Evolutionary conservation across 2,797 vertebrate species (phyloP), one percentile per base, ranked within the genome.

Genomic region (Onychomys arenicola): DNA sequence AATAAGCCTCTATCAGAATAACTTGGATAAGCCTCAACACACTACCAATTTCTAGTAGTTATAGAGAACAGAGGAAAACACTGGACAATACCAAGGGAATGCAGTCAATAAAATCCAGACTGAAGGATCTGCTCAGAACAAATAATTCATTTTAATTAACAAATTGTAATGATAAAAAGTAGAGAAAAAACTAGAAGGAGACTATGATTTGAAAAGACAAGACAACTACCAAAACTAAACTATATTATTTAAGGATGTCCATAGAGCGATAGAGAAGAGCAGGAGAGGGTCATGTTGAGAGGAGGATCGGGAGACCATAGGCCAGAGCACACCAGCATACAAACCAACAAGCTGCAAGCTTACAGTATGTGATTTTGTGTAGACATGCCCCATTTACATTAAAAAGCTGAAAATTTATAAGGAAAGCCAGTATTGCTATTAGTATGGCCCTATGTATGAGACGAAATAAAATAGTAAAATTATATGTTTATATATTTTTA

Each of bases 101-200:
- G 37, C 3, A 86, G 55, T 76, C 49, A 86, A 52, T 69, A 92
- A 71, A 91, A 92, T 71, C 37, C 32, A 89, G 75, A 87, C n/a
- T 40, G 13, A 19, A 6, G 11, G 27, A 75, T 92, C 37, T 76
- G 23, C 86, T 76, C 80, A 61, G 34, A 32, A 83, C 46, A 89
- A 86, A 63, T 80, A 32, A 87, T 52, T 73, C 11, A 5, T 32
- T 95, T 92, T 95, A 71, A n/a, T 93, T 29, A 90, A 89, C 80
- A 89, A 96, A 90, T 77, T 87, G 25, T 0, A 94, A 61, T 89
- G 46, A 91, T 73, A 71, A 65, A 94, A 81, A 94, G 49, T 83
- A 25, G 85, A 89, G 8, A 87, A 77, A 94, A 34, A 91, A 37
- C 52, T 65, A 17, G 49, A 37, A 49, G 11, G 43, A 77, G 59